Percentiles rank a stretch among this genome's conserved stretches.
Evolutionary conservation across 1,140 invertebrate genomes (phyloP).

Genomic region (Trichogramma pretiosum): DNA sequence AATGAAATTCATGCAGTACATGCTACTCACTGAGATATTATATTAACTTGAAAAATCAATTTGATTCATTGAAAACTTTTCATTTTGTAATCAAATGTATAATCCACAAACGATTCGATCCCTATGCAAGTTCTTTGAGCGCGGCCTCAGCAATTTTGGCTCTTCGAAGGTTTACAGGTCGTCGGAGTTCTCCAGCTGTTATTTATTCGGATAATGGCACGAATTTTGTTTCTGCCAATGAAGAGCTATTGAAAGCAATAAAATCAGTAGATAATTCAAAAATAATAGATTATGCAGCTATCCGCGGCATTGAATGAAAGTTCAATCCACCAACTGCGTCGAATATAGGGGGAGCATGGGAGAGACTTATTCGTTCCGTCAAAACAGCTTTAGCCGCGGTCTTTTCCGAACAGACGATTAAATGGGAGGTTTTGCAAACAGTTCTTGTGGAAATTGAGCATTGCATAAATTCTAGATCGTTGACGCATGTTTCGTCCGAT

Average conservation of each 20-base stretch:
- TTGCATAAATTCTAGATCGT: not conserved
- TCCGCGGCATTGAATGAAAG: not conserved
- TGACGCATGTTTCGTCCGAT: not conserved
- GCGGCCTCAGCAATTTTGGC: conserved; percentile 25
- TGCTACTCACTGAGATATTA: too few species aligned
- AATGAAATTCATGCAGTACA: too few species aligned
- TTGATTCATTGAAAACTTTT: too few species aligned
- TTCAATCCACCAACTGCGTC: not conserved
- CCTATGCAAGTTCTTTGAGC: conserved; percentile 14
- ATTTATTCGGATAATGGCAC: conserved; percentile 28
- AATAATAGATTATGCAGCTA: conserved; percentile 1
- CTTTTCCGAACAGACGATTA: not conserved
- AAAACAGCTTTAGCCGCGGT: not conserved
- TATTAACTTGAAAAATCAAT: too few species aligned
- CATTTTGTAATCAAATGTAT: too few species aligned
- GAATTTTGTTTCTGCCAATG: conserved; percentile 26
- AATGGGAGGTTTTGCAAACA: not conserved
- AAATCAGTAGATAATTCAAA: conserved; percentile 10
- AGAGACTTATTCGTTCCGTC: not conserved
- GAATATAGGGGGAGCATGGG: conserved; percentile 1
- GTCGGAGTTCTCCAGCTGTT: conserved; percentile 13
- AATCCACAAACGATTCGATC: too few species aligned
- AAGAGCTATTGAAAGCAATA: conserved; percentile 15
- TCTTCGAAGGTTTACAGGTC: conserved; percentile 21
- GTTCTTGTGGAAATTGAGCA: not conserved